A percentile compares a stretch with the other conserved stretches of the same genome.
Evolutionary conservation across 1,140 invertebrate species (phyloP).

Genomic region (Acromyrmex echinatior): DNA sequence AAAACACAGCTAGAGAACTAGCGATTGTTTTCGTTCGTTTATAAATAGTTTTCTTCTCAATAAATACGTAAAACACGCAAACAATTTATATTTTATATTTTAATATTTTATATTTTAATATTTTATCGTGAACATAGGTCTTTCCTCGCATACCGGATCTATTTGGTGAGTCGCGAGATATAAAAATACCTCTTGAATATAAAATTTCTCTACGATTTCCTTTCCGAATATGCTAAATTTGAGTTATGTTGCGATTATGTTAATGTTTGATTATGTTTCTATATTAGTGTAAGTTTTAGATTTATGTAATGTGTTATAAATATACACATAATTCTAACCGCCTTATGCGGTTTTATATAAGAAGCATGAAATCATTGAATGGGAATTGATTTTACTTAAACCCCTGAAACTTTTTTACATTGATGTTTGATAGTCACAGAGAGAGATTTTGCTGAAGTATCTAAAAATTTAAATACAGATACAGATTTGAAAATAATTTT

Average conservation of each 20-base stretch:
- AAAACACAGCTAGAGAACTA: neutral
- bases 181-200: neutral
- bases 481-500: too few relatives aligned
- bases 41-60: neutral
- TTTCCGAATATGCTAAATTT: neutral
- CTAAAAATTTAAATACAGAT: too few relatives aligned
- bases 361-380: neutral
- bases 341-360: neutral
- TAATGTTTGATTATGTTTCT: neutral
- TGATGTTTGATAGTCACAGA: neutral
- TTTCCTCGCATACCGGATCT: conserved; percentile 14
- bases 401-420: neutral
- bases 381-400: neutral
- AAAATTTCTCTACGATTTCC: neutral
- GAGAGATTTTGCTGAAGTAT: too few relatives aligned
- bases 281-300: neutral
- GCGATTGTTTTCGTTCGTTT: neutral
- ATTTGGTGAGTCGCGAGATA: conserved; percentile 39
- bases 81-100: conserved; percentile 15
- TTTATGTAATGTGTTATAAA: neutral
- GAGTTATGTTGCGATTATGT: neutral
- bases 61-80: neutral
- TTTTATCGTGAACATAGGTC: conserved; percentile 41
- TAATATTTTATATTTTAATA: conserved; percentile 35
- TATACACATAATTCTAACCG: neutral